These are phyloP conservation scores for Erebia ligea DNA, from an alignment of 2,888 invertebrate genomes.

Conservation along the genomic window DNA sequence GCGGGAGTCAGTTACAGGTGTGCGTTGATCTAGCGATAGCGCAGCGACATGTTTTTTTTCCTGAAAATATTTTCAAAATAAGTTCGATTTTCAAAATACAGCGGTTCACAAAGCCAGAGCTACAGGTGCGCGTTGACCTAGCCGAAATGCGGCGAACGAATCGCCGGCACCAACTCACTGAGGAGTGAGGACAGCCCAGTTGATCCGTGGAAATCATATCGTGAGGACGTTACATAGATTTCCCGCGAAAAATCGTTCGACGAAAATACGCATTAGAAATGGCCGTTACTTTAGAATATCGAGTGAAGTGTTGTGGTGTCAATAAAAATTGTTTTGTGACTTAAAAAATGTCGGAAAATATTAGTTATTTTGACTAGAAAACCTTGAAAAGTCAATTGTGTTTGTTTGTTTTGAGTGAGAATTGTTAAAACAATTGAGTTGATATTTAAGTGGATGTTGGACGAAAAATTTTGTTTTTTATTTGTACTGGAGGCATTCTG, in stretches of 20 bases:
- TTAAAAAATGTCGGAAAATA: conserved; percentile 15
- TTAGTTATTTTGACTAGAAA: background rate
- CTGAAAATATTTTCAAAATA: background rate
- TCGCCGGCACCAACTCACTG: conserved; percentile 7
- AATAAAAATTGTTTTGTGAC: conserved; percentile 33
- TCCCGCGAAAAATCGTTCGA: conserved; percentile 22
- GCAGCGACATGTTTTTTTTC: too few relatives aligned
- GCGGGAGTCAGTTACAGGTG: too few relatives aligned
- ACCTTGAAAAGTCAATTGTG: background rate
- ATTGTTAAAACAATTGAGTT: conserved; percentile 10
- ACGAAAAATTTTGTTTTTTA: background rate
- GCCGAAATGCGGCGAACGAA: conserved; percentile 17
- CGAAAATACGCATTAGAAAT: conserved; percentile 38
- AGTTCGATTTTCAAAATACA: conserved; percentile 9
- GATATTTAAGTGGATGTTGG: background rate
- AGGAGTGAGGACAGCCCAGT: conserved; percentile 32
- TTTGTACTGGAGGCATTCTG: background rate
- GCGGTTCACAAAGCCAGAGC: conserved; percentile 25
- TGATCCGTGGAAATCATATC: conserved; percentile 34
- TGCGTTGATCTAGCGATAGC: too few relatives aligned
- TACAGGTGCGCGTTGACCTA: conserved; percentile 46
- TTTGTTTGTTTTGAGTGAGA: conserved; percentile 13
- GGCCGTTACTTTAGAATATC: conserved; percentile 34
- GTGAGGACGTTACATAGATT: conserved; percentile 28
- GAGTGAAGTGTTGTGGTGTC: conserved; percentile 41